Percentiles rank a stretch among this genome's conserved stretches.
These are phyloP conservation scores for Nanger granti DNA, from an alignment of 2,113 vertebrate genomes.

Conservation along the genomic window DNA sequence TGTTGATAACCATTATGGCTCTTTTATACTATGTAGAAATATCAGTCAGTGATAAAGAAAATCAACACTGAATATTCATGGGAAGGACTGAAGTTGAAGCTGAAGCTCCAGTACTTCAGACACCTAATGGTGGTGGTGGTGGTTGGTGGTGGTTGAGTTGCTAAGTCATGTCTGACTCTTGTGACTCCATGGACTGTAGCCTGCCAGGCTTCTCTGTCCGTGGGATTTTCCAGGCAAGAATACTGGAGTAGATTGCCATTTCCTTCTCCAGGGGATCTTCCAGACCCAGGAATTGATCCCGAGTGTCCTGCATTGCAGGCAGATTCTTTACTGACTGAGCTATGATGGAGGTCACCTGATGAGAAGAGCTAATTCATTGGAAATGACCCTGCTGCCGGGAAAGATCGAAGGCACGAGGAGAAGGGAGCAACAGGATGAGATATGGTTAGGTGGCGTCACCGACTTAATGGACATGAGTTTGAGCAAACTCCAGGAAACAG, in stretches of 20 bases:
- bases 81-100: neutral
- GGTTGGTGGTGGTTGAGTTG: neutral
- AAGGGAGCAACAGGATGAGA: neutral
- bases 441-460: neutral
- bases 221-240: neutral
- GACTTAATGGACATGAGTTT: neutral
- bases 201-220: neutral
- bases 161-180: neutral
- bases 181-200: neutral
- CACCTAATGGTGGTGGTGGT: neutral
- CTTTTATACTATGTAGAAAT: neutral
- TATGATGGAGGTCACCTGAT: neutral
- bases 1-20: neutral
- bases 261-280: neutral
- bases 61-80: neutral
- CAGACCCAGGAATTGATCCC: neutral
- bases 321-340: neutral
- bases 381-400: neutral
- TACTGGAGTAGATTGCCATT: neutral
- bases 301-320: neutral
- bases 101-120: neutral
- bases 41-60: neutral
- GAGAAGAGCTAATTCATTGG: neutral
- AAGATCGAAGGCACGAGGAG: neutral
- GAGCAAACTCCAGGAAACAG: neutral